Percentiles rank a stretch among this genome's conserved stretches.
Conservation (phyloP, 2,888 invertebrate species). For the Timema cristinae region DNA sequence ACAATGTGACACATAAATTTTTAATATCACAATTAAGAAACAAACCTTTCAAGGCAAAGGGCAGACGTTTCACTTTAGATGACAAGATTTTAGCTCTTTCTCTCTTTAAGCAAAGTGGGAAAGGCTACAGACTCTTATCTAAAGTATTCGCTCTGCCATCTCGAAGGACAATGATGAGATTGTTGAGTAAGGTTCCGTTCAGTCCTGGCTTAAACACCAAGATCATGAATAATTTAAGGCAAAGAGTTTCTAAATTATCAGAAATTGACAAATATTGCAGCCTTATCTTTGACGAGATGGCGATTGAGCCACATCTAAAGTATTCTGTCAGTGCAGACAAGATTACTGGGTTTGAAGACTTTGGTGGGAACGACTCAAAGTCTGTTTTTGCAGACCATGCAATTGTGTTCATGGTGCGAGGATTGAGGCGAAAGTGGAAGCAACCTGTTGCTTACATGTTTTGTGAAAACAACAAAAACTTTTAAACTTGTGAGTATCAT, state of each 20-base stretch:
- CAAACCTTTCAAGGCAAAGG: not conserved
- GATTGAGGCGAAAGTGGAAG: constrained; percentile 23
- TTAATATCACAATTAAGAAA: not conserved
- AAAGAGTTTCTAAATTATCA: constrained; percentile 12
- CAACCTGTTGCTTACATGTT: constrained; percentile 25
- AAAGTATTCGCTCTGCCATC: constrained; percentile 21
- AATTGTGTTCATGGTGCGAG: constrained; percentile 26
- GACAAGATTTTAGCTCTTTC: constrained; percentile 24
- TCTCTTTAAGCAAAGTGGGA: constrained; percentile 22
- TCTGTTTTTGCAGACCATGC: constrained; percentile 26
- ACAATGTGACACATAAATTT: not conserved
- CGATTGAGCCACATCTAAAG: constrained; percentile 13
- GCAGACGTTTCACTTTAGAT: constrained; percentile 18
- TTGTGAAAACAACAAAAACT: constrained; percentile 22
- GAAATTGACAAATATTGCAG: constrained; percentile 17
- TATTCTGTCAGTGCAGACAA: constrained; percentile 17
- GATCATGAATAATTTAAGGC: constrained; percentile 11
- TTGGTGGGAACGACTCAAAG: constrained; percentile 21
- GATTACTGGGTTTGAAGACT: constrained; percentile 25
- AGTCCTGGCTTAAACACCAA: constrained; percentile 20
- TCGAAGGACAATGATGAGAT: constrained; percentile 15
- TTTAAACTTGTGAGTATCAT: constrained; percentile 15
- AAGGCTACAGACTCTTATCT: constrained; percentile 18
- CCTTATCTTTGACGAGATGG: constrained; percentile 23
- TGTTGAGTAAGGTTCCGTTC: constrained; percentile 21